Conservation (phyloP, 64 coral and sea anemone genomes). For the Catalaphyllia jardinei region DNA sequence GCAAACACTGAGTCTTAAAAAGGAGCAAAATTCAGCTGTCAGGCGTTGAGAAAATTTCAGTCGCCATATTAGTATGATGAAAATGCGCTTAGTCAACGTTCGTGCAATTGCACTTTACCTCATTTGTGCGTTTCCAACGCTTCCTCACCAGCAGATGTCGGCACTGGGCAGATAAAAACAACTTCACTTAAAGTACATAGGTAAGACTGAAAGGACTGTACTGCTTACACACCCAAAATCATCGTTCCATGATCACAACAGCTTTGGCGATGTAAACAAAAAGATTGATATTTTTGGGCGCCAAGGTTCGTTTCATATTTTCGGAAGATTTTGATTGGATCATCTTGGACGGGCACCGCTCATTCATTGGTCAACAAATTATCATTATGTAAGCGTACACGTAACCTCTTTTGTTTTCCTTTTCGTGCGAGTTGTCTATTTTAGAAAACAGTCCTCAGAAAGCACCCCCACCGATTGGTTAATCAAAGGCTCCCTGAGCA, state of each 20-base stretch:
- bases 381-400: conserved; percentile 25
- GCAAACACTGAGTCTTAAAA: background rate
- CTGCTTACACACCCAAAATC: conserved; percentile 34
- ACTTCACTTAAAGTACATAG: conserved; percentile 12
- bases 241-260: conserved; percentile 18
- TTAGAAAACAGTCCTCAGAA: too few relatives aligned
- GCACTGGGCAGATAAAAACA: background rate
- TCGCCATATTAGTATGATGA: conserved; percentile 31
- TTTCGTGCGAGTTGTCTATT: too few relatives aligned
- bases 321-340: background rate
- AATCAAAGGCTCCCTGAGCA: too few relatives aligned
- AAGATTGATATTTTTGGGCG: conserved; percentile 20
- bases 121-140: conserved; percentile 21
- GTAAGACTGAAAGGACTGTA: background rate
- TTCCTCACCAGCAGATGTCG: background rate
- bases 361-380: conserved; percentile 1
- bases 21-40: conserved; percentile 11
- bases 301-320: conserved; percentile 20
- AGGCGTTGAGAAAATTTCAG: background rate
- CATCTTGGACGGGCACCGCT: background rate
- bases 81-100: background rate
- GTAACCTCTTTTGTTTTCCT: conserved; percentile 22
- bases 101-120: background rate
- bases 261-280: conserved; percentile 26
- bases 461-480: too few relatives aligned